Evolutionary conservation across 2,888 invertebrate species (phyloP).

Genomic region (Taenaris catops): DNA sequence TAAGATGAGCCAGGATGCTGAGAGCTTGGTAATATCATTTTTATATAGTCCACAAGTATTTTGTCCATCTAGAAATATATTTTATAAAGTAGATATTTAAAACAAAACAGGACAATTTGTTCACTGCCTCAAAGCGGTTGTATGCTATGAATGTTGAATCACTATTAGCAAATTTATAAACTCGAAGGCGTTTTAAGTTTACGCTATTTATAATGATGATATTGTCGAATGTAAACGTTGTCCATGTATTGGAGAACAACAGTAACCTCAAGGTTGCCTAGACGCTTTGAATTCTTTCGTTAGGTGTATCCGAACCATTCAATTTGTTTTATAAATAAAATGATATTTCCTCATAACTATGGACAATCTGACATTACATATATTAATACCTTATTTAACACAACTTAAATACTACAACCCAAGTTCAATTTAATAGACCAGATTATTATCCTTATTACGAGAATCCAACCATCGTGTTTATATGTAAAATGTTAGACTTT

Average conservation of each 20-base stretch:
- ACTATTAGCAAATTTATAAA: conserved; percentile 35
- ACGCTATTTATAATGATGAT: conserved; percentile 66
- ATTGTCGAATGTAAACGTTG: conserved; percentile 44
- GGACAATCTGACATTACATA: too few species aligned
- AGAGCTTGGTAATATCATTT: conserved; percentile 84
- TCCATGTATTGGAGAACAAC: conserved; percentile 35
- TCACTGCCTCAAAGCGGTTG: conserved; percentile 5
- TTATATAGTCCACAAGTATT: too few species aligned
- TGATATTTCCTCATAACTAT: too few species aligned
- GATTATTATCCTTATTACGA: too few species aligned
- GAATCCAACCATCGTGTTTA: too few species aligned
- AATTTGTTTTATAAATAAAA: too few species aligned
- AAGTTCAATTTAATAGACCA: too few species aligned
- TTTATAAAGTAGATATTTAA: too few species aligned
- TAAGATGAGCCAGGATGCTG: conserved; percentile 86
- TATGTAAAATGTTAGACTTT: too few species aligned
- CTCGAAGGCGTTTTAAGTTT: conserved; percentile 34
- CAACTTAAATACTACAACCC: not conserved
- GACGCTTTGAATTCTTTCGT: too few species aligned
- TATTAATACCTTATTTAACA: not conserved
- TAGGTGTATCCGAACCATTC: too few species aligned
- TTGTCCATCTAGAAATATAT: too few species aligned
- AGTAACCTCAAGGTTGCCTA: conserved; percentile 43
- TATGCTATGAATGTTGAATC: conserved; percentile 28
- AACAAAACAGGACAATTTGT: not conserved